Conservation (phyloP, 2,113 vertebrate genomes). For the Elephantulus edwardii region DNA sequence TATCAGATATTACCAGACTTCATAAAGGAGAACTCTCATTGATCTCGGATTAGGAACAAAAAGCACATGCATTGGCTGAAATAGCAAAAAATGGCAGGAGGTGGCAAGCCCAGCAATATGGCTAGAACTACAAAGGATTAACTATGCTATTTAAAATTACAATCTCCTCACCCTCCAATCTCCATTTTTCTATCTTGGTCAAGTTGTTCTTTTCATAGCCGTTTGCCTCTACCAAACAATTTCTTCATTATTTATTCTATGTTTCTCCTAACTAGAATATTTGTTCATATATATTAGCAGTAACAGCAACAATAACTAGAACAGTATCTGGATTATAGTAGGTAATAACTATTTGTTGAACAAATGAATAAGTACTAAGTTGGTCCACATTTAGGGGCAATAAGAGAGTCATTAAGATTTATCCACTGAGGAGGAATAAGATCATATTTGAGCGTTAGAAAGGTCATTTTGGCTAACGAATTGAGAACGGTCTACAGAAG, state of each 20-base stretch:
- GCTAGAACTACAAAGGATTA: neutral
- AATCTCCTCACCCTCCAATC: too few species aligned
- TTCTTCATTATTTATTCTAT: neutral
- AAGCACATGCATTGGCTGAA: neutral
- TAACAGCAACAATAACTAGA: too few species aligned
- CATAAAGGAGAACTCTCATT: neutral
- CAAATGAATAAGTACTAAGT: neutral
- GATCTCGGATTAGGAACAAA: neutral
- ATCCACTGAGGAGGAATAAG: slow-evolving; percentile 17
- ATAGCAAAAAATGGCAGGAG: neutral
- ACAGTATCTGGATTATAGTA: neutral
- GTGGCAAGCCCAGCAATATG: neutral
- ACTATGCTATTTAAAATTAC: neutral
- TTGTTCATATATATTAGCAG: neutral
- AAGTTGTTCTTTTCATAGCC: neutral
- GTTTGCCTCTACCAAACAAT: neutral
- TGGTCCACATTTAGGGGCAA: neutral
- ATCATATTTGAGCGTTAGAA: slow-evolving; percentile 2
- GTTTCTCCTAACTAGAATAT: neutral
- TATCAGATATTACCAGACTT: neutral
- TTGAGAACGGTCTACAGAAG: neutral
- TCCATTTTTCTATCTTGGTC: neutral
- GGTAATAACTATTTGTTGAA: neutral
- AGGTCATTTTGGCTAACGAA: neutral
- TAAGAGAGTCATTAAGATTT: slow-evolving; percentile 11